Base-by-base conservation (phyloP, 2,797 vertebrate genomes). In the Capromys pilorides region DNA sequence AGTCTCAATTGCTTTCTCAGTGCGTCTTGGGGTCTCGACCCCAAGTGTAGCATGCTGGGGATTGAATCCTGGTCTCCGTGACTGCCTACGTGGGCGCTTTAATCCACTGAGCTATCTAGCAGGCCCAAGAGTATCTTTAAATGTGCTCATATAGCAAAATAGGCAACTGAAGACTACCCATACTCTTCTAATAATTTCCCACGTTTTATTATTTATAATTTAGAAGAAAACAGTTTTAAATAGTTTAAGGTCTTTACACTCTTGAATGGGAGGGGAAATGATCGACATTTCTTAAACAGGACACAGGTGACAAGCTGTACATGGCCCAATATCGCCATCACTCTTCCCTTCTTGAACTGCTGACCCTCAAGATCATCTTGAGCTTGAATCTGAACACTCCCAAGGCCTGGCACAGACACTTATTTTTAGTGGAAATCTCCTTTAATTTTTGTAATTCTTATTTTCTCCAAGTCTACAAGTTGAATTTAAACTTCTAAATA, bases 371-470 rank as follows among this genome's bases (percentile, higher is more conserved):
- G 73, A 62, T 14, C 61, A 80, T 24, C n/a, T 73, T 86, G 39
- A 90, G 10, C n/a, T 96, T 92, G 79, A 77, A 57, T 88, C 54
- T 92, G 64, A 93, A 92, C 31, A 54, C 73, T 88, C 6, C 3
- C 14, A 71, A 90, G 83, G 93, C 67, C 41, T 94, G 75, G 61
- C 62, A 84, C 81, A 36, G 80, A 62, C 81, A 94, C 87, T 95
- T 96, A 84, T 93, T 92, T 96, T 90, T 86, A 62, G 51, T n/a
- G 18, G 61, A 69, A 26, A 85, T n/a, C 36, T 24, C 51, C 26
- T 66, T 66, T 93, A 81, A 79, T 96, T 92, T n/a, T 95, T 93
- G 5, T 19, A 94, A 97, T 97, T 96, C 73, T n/a, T 91, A 31
- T 49, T 94, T 96, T 85, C 54, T 87, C 22, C 51, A 87, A 85